Base-by-base conservation (phyloP, 2,888 invertebrate species). In the Chymomyza amoena region DNA sequence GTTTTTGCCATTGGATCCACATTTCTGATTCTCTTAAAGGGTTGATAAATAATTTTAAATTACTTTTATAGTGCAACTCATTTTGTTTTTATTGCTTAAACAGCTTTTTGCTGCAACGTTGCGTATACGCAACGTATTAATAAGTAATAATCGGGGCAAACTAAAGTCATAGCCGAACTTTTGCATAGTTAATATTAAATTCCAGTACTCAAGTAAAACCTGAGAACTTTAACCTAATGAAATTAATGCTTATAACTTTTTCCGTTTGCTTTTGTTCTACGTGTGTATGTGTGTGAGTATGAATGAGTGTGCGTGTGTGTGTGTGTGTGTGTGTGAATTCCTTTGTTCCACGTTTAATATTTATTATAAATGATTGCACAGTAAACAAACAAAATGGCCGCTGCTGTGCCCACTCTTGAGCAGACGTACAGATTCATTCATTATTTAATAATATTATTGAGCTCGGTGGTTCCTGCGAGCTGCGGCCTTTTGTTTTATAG, bases 391-490 rank as follows among this genome's bases (percentile, higher is more conserved):
- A 57, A 57, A 57, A 28, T 13, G 25, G 25, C 57, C 25, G 16
- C 10, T 50, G 45, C 52, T 39, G n/a, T 54, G 32, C 32, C 25
- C 54, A 64, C 64, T 45, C 64, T 15, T 36, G 32, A 36, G 32
- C 9, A 7, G 18, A 39, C 18, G 28, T n/a, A 45, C 39, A 61
- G 9, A 6, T 71, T 68, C 69, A 78, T 79, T 83, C 73, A 82
- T 80, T 83, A 83, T 83, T 82, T 80, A 86, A 87, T 79, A 85
- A 84, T 77, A 80, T 82, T 84, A 78, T 84, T 85, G 83, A 82
- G 77, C 76, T 25, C 39, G 39, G 13, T 13, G 39, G 39, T 45
- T 13, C 39, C 13, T 45, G 39, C 13, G 13, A 10, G 39, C 6
- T 57, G 65, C 62, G 66, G 68, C 72, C 72, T 74, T 72, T 79